Conservation (phyloP, 2,888 invertebrate species). For the Leptarthrus brevirostris region DNA sequence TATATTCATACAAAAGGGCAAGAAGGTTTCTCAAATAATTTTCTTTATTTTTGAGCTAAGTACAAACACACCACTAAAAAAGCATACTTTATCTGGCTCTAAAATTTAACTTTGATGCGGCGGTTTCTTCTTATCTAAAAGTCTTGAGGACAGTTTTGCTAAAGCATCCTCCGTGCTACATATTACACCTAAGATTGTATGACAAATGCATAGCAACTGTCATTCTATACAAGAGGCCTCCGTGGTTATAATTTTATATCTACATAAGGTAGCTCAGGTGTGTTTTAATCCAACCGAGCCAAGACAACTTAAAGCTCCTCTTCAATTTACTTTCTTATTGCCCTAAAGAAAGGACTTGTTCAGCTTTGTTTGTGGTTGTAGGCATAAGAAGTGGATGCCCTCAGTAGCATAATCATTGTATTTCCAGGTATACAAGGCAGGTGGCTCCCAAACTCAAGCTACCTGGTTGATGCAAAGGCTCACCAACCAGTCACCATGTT, state of each 20-base stretch:
- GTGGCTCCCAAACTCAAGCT: no score
- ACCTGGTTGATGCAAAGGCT: no score
- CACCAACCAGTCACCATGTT: background rate
- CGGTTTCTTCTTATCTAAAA: constrained; percentile 16
- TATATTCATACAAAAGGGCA: no score
- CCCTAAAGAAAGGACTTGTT: constrained; percentile 15
- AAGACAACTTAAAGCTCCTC: constrained; percentile 12
- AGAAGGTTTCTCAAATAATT: no score
- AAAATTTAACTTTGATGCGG: constrained; percentile 25
- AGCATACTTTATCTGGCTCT: constrained; percentile 3
- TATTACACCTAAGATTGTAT: constrained; percentile 13
- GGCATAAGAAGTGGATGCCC: constrained; percentile 22
- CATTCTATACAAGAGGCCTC: constrained; percentile 15
- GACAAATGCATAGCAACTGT: background rate
- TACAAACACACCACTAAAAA: no score
- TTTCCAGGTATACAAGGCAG: background rate
- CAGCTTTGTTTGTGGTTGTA: constrained; percentile 6
- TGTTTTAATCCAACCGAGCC: constrained; percentile 13
- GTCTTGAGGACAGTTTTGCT: constrained; percentile 33
- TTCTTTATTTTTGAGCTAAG: no score
- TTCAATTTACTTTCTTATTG: constrained; percentile 35
- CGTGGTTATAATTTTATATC: constrained; percentile 8
- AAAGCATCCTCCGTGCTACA: constrained; percentile 5
- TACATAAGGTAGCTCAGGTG: background rate
- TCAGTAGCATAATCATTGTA: constrained; percentile 27